Evolutionary conservation across 2,888 invertebrate species (phyloP), one percentile per base, ranked within the genome.

Genomic region (Chalcosyrphus nemorum): DNA sequence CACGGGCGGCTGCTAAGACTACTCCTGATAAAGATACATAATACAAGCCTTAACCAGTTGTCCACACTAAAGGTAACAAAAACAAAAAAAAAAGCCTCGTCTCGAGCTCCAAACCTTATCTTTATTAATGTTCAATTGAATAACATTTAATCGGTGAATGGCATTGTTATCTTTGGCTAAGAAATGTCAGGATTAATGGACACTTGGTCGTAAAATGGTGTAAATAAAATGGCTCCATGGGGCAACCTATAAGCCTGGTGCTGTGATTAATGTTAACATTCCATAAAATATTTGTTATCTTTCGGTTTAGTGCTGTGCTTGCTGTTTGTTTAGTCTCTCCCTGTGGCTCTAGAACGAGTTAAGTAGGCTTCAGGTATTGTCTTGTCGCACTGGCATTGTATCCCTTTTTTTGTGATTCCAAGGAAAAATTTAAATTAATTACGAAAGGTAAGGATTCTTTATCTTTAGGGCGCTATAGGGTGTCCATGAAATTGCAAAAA

Each of bases 101-200:
- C 35, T 35, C 35, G 4, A 35, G 38, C 68, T 76, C 47, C 59
- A 59, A 56, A 27, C 27, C 32, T 56, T 82, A 82, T 82, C 82
- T 82, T 78, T 82, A 82, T 82, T 78, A 82, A 78, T 82, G 78
- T 82, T 78, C 66, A 78, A 82, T 82, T 78, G 82, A 82, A 78
- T 82, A 78, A 78, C 72, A 72, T 78, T 82, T 82, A 82, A 82
- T 72, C 81, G 81, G 66, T 82, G 78, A 78, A 82, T 78, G 78
- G 78, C 82, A 82, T 78, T 78, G 78, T 78, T 82, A 82, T 82
- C 82, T 72, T 65, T 19, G 63, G 61, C 61, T 74, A 68, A 68
- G 82, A 82, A 82, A 82, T 78, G 82, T 78, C 78, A 82, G 82
- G 72, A 82, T 82, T 82, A 78, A 78, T 82, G 82, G 82, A 35